Evolutionary conservation across 2,113 vertebrate genomes (phyloP).

Genomic region (Mungos mungo): DNA sequence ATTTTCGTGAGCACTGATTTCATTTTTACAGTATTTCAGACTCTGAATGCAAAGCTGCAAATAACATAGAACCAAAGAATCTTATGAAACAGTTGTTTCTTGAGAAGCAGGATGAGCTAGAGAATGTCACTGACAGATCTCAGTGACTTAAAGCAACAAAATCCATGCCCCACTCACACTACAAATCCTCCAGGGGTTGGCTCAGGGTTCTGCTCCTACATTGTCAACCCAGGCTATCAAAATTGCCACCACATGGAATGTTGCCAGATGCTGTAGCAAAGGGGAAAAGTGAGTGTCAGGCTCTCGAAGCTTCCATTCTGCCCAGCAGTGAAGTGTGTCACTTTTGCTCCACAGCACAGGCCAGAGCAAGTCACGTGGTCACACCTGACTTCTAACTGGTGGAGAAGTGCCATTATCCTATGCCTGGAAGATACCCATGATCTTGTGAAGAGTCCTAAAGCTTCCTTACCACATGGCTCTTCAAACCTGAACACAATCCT

Average conservation of each 20-base stretch:
- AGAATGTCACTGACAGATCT: background rate
- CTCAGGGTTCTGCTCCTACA: background rate
- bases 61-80: background rate
- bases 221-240: background rate
- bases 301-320: background rate
- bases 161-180: background rate
- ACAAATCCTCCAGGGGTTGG: background rate
- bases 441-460: background rate
- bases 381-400: background rate
- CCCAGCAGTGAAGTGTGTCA: background rate
- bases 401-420: background rate
- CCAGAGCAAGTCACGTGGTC: background rate
- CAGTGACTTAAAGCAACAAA: background rate
- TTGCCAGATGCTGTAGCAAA: background rate
- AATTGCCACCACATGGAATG: background rate
- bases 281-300: background rate
- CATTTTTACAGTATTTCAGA: conserved; percentile 25
- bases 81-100: background rate
- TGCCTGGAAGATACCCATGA: background rate
- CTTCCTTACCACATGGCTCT: background rate
- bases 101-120: background rate
- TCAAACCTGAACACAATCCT: background rate
- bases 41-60: background rate
- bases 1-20: background rate
- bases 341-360: background rate